phyloP scores from a whole-genome alignment of 2,113 vertebrate species.

The Calyptommatus sinebrachiatus region DNA sequence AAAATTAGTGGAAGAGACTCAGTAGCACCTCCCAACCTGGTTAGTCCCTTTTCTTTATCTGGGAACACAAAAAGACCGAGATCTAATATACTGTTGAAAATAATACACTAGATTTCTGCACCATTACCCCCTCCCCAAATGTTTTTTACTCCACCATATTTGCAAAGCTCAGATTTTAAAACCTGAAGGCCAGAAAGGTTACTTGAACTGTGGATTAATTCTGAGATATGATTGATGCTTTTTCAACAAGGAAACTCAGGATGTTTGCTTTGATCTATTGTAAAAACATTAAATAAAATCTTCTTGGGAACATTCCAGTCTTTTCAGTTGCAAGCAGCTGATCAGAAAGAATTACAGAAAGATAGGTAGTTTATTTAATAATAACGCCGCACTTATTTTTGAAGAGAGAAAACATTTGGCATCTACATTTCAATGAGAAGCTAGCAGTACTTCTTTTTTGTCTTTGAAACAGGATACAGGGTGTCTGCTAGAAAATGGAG shows the following conservation, averaged over 20 bases:
- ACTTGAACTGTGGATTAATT: background rate
- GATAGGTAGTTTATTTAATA: background rate
- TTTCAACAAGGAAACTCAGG: conserved; percentile 44
- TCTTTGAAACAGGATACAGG: conserved; percentile 24
- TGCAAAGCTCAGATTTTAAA: conserved; percentile 37
- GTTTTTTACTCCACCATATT: conserved; percentile 32
- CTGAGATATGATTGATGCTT: background rate
- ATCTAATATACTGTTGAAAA: conserved; percentile 10
- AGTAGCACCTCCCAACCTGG: background rate
- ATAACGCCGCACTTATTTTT: conserved; percentile 1
- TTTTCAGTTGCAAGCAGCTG: conserved; percentile 30
- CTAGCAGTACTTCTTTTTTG: conserved; percentile 6
- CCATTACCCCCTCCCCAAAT: conserved; percentile 34
- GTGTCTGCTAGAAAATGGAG: background rate
- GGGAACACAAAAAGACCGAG: conserved; percentile 5
- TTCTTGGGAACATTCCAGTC: conserved; percentile 18
- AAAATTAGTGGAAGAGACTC: fast-evolving
- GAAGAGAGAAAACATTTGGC: conserved; percentile 10
- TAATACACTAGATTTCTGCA: conserved; percentile 26
- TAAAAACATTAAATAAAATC: conserved; percentile 37
- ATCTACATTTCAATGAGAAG: conserved; percentile 33
- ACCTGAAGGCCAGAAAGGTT: conserved; percentile 19
- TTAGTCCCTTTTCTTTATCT: conserved; percentile 7
- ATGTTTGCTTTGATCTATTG: conserved; percentile 38
- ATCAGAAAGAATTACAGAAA: conserved; percentile 17